These are phyloP conservation scores for Andrena fulva DNA, from an alignment of 2,888 invertebrate species.

Conservation along the genomic window DNA sequence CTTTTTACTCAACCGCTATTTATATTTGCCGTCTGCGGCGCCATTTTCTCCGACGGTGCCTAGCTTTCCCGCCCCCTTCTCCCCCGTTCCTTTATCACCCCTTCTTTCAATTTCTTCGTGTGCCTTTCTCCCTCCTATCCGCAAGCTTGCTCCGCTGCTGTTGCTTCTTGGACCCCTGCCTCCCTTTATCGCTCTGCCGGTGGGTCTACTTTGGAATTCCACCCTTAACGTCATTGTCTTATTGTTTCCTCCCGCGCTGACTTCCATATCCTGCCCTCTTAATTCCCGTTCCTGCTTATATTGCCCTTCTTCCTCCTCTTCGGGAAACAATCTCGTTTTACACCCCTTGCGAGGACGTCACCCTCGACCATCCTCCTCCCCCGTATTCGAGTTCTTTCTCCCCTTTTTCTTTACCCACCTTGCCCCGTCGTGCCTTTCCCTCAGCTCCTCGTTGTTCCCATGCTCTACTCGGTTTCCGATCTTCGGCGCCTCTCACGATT, in stretches of 20 bases:
- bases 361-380: not conserved
- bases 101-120: not conserved
- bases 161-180: not conserved
- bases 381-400: not conserved
- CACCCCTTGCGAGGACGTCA: too few relatives aligned
- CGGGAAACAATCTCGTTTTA: not conserved
- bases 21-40: not conserved
- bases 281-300: conserved; percentile 7
- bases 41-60: not conserved
- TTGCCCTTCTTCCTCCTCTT: not conserved
- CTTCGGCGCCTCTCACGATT: conserved; percentile 24
- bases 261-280: conserved; percentile 1
- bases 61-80: not conserved
- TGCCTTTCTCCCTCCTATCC: not conserved
- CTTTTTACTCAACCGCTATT: conserved; percentile 4
- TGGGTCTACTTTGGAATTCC: not conserved
- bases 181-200: not conserved
- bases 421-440: not conserved
- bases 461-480: not conserved
- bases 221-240: not conserved
- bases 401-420: not conserved
- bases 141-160: not conserved
- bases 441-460: not conserved
- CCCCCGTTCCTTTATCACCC: not conserved
- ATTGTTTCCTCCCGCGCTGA: not conserved